A percentile compares a stretch with the other conserved stretches of the same genome.
phyloP scores from a whole-genome alignment of 1,140 invertebrate genomes.

The Tetragonula clypearis region DNA sequence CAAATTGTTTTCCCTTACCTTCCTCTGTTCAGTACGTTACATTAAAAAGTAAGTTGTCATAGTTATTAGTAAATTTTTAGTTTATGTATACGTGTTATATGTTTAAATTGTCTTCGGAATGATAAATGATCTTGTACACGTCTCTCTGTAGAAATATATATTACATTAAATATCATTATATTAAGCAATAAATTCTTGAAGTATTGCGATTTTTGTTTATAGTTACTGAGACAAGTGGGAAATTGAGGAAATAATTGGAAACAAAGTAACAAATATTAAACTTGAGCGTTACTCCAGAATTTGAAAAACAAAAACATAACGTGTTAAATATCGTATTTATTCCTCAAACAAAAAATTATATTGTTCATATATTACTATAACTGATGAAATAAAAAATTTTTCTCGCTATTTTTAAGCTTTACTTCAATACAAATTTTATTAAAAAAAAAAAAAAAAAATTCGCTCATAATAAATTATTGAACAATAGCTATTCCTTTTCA shows the following conservation, averaged over 20 bases:
- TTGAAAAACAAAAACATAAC: background rate
- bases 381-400: conserved; percentile 9
- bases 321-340: conserved; percentile 15
- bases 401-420: conserved; percentile 3
- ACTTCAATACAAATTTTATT: conserved; percentile 28
- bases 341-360: background rate
- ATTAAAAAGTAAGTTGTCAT: background rate
- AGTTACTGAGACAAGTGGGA: background rate
- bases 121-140: background rate
- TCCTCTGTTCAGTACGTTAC: background rate
- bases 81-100: background rate
- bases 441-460: background rate
- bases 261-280: background rate
- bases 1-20: background rate
- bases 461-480: conserved; percentile 11
- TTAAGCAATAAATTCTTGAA: conserved; percentile 19
- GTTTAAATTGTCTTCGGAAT: conserved; percentile 5
- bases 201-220: background rate
- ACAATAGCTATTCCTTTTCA: background rate
- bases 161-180: conserved; percentile 14
- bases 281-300: background rate
- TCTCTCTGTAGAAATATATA: conserved; percentile 14
- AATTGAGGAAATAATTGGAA: background rate
- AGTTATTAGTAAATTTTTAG: background rate
- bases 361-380: background rate